Conservation (phyloP, 2,888 invertebrate genomes). For the Polia nebulosa region DNA sequence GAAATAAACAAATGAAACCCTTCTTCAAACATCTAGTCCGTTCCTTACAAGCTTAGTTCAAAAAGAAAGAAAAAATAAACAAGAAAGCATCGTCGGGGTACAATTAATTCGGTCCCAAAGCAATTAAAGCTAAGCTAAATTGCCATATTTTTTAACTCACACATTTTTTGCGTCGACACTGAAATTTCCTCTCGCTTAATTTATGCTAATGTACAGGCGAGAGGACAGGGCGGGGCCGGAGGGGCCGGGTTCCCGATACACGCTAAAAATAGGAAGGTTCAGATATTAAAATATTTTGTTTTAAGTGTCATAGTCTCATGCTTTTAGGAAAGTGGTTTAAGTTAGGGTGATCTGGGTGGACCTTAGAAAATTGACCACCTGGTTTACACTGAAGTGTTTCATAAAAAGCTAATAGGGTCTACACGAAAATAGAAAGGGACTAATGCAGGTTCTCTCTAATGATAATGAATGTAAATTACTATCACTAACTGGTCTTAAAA, state of each 20-base stretch:
- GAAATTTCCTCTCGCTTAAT: conserved; percentile 67
- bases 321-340: conserved; percentile 29
- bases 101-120: conserved; percentile 68
- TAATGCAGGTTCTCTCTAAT: conserved; percentile 1
- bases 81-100: conserved; percentile 53
- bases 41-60: conserved; percentile 31
- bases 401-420: conserved; percentile 12
- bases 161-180: conserved; percentile 68
- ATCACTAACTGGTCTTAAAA: background rate
- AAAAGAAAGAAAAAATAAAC: conserved; percentile 46
- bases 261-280: conserved; percentile 32
- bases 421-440: background rate
- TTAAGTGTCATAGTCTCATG: conserved; percentile 26
- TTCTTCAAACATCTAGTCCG: conserved; percentile 36
- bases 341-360: background rate
- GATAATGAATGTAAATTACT: background rate
- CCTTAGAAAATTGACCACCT: conserved; percentile 31
- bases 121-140: conserved; percentile 69
- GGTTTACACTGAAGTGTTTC: background rate
- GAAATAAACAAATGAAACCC: conserved; percentile 39
- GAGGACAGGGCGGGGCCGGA: conserved; percentile 13
- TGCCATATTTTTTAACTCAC: conserved; percentile 69
- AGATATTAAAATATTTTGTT: conserved; percentile 41
- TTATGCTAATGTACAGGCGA: conserved; percentile 64
- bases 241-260: conserved; percentile 54